Percentiles rank a stretch among this genome's conserved stretches.
Conservation (phyloP, 2,888 invertebrate species). For the Athalia circularis region DNA sequence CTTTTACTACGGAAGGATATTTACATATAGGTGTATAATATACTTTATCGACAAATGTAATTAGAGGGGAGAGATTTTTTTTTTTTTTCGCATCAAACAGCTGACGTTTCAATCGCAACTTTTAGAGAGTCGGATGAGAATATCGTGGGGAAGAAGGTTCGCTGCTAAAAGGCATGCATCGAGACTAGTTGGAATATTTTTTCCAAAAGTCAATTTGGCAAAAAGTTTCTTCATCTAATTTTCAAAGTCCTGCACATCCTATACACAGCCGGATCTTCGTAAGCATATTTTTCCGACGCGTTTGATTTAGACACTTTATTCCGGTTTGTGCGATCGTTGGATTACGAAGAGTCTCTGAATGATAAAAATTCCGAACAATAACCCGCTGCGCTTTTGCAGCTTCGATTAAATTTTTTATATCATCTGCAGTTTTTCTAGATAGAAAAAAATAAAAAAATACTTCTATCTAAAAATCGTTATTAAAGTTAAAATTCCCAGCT, state of each 20-base stretch:
- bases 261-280: background rate
- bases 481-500: slow-evolving; percentile 19
- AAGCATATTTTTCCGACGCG: background rate
- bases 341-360: background rate
- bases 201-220: background rate
- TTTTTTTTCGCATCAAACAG: too few species aligned
- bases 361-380: background rate
- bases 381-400: background rate
- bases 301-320: background rate
- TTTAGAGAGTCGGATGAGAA: too few species aligned
- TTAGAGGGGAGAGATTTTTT: too few species aligned
- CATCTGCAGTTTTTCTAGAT: too few species aligned
- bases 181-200: background rate
- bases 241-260: background rate
- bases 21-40: too few species aligned
- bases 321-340: background rate
- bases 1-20: too few species aligned
- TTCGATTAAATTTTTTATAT: background rate
- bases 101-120: too few species aligned
- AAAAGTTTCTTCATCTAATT: slow-evolving; percentile 2
- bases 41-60: too few species aligned
- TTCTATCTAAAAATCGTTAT: slow-evolving; percentile 1
- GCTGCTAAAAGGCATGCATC: background rate
- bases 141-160: too few species aligned
- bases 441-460: too few species aligned